Evolutionary conservation across 2,888 invertebrate species (phyloP), one percentile per base, ranked within the genome.

Genomic region (Cyclophora albipunctata): DNA sequence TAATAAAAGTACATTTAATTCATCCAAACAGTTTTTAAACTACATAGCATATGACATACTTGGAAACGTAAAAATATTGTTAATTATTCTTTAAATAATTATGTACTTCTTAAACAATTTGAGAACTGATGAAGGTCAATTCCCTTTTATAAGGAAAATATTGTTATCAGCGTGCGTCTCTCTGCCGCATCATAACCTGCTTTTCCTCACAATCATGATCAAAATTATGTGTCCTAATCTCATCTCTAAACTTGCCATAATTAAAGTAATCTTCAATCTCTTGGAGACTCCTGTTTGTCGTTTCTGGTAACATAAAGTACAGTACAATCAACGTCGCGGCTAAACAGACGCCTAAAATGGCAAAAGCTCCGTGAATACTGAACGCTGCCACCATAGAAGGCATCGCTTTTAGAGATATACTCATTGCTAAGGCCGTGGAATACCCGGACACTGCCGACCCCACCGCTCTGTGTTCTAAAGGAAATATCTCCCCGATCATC

Each of bases 401-500:
- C 2, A 79, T 75, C 0, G 72, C 48, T 56, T 82, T 73, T 6
- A 83, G 60, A 2, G 62, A 66, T 3, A 67, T n/a, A 57, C 75
- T 66, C 0, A 81, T 44, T 6, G 54, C 50, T 0, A 74, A 3
- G 0, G 77, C 75, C 7, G 79, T 42, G 2, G 70, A 52, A 0
- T 69, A 49, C 0, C 82, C 81, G 0, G 69, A 58, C 0, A 70
- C 54, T 0, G 69, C 56, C 5, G 73, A 64, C 0, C 81, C 82
- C 2, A 67, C 67, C 4, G 73, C 75, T 60, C 75, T 73, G 48
- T 82, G 78, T 1, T 64, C 71, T 42, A 84, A 64, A 0, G 84
- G 84, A 42, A 75, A 77, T 3, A 84, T 51, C 58, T 84, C 84
- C 0, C 84, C 84, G 34, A 80, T 52, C 7, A 84, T 63, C 2